Percentiles rank a stretch among this genome's conserved stretches.
These are phyloP conservation scores for Drosophila asahinai DNA, from an alignment of 1,140 invertebrate species.

Conservation along the genomic window DNA sequence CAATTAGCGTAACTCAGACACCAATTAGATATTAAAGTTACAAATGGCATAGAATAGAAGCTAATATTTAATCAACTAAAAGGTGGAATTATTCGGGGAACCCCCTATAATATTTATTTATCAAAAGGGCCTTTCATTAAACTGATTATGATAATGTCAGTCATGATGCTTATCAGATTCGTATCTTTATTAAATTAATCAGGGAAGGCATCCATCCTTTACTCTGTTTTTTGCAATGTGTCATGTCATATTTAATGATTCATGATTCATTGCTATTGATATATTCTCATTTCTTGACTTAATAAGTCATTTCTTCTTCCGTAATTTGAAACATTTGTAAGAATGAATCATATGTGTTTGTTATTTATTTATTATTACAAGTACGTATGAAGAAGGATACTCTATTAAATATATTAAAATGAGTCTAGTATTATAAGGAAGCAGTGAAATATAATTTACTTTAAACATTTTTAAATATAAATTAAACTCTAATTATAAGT, in stretches of 20 bases:
- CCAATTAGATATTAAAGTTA: no score
- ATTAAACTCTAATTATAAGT: no score
- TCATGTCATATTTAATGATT: slow-evolving; percentile 12
- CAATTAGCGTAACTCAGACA: no score
- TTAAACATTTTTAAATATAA: no score
- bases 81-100: neutral
- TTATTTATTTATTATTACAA: neutral
- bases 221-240: neutral
- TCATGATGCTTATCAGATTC: neutral
- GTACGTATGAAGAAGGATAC: neutral
- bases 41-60: no score
- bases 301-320: neutral
- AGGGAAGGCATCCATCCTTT: neutral
- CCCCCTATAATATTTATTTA: neutral
- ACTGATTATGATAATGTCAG: neutral
- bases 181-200: neutral
- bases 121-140: neutral
- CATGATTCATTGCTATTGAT: neutral
- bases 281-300: slow-evolving; percentile 1
- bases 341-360: slow-evolving; percentile 1
- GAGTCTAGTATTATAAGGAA: no score
- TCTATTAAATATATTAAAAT: neutral
- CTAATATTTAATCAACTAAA: no score
- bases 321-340: slow-evolving; percentile 8
- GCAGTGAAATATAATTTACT: no score